Evolutionary conservation across 2,888 invertebrate species (phyloP), one percentile per base, ranked within the genome.

Genomic region (Aphrophora alni): DNA sequence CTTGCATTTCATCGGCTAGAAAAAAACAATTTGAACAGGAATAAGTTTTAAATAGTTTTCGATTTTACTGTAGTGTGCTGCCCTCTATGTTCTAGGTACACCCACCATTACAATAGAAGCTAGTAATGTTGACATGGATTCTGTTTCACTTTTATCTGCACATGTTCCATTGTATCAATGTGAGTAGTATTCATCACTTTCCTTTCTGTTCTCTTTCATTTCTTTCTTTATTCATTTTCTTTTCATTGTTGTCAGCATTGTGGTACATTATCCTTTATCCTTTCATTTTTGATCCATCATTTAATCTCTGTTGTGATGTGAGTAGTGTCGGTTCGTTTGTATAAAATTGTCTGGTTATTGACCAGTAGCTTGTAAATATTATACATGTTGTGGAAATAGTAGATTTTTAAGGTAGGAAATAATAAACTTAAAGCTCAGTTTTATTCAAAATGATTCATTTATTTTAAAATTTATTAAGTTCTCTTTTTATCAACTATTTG

Each of bases 81-180:
- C 74, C 44, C 75, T 75, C 25, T 77, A 59, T 80, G 83, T 85
- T 85, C 81, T 84, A 89, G 89, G 89, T 86, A 89, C 89, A 82
- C 92, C 92, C 4, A 90, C 91, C n/a, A 89, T 92, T 72, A 89
- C 89, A 27, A 85, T 87, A 79, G 87, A 87, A 81, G 89, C 89
- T 26, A 88, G 88, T n/a, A 91, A 92, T 73, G 91, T 93, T 85
- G 94, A 94, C 87, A 91, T 93, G 84, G 94, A 94, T 88, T 92
- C 93, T 81, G 91, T 92, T 80, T 93, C 94, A 59, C 90, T 94
- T 82, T 92, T 93, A 83, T 93, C 93, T 82, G 93, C 93, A 78
- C 91, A 93, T 83, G 89, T 89, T 84, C 92, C 92, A 85, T 92
- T 93, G 88, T 94, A 93, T 89, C 93, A 94, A 89, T 89, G 94